A percentile compares a stretch with the other conserved stretches of the same genome.
Evolutionary conservation across 2,888 invertebrate genomes (phyloP).

Genomic region (Morpho deidamia): DNA sequence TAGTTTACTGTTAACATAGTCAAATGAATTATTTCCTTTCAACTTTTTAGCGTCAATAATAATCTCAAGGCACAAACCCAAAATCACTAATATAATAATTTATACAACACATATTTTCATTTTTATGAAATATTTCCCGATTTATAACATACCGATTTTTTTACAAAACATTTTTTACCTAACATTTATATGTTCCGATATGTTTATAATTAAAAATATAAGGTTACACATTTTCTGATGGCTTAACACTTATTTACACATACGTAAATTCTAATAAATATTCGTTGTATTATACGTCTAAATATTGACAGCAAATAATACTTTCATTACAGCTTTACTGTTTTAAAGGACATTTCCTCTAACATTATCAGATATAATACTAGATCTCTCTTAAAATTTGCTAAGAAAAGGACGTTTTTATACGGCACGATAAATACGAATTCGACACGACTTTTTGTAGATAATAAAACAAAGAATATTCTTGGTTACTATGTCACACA

Average conservation of each 20-base stretch:
- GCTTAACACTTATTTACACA: constrained; percentile 13
- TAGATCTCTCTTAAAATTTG: neutral
- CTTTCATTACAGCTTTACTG: neutral
- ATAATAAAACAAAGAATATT: no score
- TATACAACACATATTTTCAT: constrained; percentile 16
- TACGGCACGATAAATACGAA: neutral
- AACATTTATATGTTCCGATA: constrained; percentile 10
- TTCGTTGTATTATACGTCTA: constrained; percentile 25
- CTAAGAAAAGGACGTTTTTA: neutral
- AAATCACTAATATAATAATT: constrained; percentile 19
- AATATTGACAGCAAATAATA: constrained; percentile 13
- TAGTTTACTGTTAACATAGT: no score
- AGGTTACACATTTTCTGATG: constrained; percentile 12
- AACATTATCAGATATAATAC: constrained; percentile 8
- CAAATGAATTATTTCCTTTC: no score
- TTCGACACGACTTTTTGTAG: neutral
- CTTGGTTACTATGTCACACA: no score
- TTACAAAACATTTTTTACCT: constrained; percentile 25
- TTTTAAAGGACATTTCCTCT: neutral
- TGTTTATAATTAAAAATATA: constrained; percentile 6
- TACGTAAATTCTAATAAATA: constrained; percentile 21
- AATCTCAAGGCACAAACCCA: constrained; percentile 17
- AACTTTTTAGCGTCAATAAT: neutral
- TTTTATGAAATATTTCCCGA: constrained; percentile 8
- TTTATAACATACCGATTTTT: constrained; percentile 13